Base-by-base conservation (phyloP, 2,888 invertebrate species). In the Octodonta nipae region DNA sequence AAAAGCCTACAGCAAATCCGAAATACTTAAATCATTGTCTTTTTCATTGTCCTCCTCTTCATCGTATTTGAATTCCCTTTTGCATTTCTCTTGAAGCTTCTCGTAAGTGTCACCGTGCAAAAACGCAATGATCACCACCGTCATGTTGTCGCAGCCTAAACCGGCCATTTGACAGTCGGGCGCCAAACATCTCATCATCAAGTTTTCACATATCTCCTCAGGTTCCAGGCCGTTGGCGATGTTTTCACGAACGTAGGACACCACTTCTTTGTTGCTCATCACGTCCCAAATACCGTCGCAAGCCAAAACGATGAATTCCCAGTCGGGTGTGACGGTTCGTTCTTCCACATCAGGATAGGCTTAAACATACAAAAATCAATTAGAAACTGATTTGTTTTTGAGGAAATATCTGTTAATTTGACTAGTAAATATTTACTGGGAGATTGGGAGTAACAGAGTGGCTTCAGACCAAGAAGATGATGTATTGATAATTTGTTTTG, bases 271-370 rank as follows among this genome's bases (percentile, higher is more conserved):
- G 61, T 88, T 95, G 29, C 79, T 84, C 69, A 98, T 71, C 13
- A 96, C 96, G 61, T 98, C 98, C 96, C 98, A 98, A 46, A 98
- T 96, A 14, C 98, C 98, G 60, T 98, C 98, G 60, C 96, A 98
- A 0, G 96, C 98, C 47, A 98, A 67, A 20, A 98, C 75, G 33
- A 96, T 71, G 58, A 98, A 98, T 66, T 98, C 95, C 80, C 89
- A 89, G 40, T 92, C 87, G n/a, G 78, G 71, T 25, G 73, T 81
- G 42, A 96, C 64, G 36, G 78, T 73, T 41, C 79, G 74, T 27
- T 77, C 75, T 59, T 83, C 78, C 3, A 96, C 83, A 56, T 96
- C 96, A 1, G 96, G 96, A 55, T 75, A 84, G 1, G 95, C 96
- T 91, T 59, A 11, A 22, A 22, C 10, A n/a, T n/a, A n/a, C n/a